These are phyloP conservation scores for Synergus itoensis DNA, from an alignment of 2,888 invertebrate genomes.

Conservation along the genomic window DNA sequence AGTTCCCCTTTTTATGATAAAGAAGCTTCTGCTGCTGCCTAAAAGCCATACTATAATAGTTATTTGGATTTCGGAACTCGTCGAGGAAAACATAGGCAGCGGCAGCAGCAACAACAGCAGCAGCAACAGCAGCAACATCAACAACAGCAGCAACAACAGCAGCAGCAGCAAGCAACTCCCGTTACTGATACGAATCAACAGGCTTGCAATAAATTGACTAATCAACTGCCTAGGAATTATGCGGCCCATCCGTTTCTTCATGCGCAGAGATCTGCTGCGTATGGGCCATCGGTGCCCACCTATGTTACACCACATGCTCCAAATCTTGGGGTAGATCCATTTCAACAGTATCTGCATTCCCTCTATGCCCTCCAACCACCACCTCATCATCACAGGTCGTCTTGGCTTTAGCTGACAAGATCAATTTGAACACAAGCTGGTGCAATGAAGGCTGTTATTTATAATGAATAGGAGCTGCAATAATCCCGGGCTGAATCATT, in stretches of 20 bases:
- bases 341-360: slow-evolving; percentile 76
- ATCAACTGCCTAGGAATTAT: slow-evolving; percentile 71
- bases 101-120: slow-evolving; percentile 58
- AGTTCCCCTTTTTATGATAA: slow-evolving; percentile 73
- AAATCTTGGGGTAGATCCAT: slow-evolving; percentile 73
- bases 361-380: slow-evolving; percentile 74
- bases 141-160: slow-evolving; percentile 66
- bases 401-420: slow-evolving; percentile 74
- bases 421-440: slow-evolving; percentile 45
- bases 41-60: slow-evolving; percentile 73
- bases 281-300: slow-evolving; percentile 73
- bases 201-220: slow-evolving; percentile 71
- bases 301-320: slow-evolving; percentile 74
- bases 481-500: slow-evolving; percentile 27
- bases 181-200: slow-evolving; percentile 63
- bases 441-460: slow-evolving; percentile 43
- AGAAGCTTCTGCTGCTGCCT: slow-evolving; percentile 71
- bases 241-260: slow-evolving; percentile 73
- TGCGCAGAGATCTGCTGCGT: slow-evolving; percentile 70
- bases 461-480: slow-evolving; percentile 10
- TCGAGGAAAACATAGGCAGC: slow-evolving; percentile 74
- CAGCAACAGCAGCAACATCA: slow-evolving; percentile 55
- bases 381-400: slow-evolving; percentile 75
- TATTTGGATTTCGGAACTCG: slow-evolving; percentile 74
- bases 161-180: slow-evolving; percentile 62